Percentiles rank a stretch among this genome's conserved stretches.
These are phyloP conservation scores for Sinocyclocheilus rhinocerous DNA, from an alignment of 2,113 vertebrate genomes.

Conservation along the genomic window DNA sequence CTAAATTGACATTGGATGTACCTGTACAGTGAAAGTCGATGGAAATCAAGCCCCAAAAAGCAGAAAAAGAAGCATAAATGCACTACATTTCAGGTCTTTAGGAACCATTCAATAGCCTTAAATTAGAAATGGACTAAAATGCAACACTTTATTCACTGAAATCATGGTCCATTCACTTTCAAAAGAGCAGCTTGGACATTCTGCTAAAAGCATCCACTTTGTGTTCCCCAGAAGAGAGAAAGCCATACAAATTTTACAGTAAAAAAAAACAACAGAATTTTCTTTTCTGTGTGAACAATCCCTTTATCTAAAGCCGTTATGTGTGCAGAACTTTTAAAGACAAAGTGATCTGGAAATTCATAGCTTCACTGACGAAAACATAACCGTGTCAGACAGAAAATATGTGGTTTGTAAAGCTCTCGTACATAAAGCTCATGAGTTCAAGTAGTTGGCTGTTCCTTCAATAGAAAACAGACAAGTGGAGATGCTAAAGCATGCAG, in stretches of 20 bases:
- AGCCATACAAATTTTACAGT: not conserved
- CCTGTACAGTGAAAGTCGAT: not conserved
- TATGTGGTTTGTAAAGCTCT: slow-evolving; percentile 23
- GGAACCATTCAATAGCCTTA: not conserved
- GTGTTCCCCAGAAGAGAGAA: not conserved
- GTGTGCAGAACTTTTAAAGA: not conserved
- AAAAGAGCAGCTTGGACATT: not conserved
- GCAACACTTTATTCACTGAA: not conserved
- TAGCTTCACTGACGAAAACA: not conserved
- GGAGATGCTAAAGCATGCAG: slow-evolving; percentile 67
- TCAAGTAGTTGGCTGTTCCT: slow-evolving; percentile 30
- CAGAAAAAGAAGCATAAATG: not conserved
- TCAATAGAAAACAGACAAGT: slow-evolving; percentile 60
- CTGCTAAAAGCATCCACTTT: not conserved
- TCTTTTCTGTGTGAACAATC: not conserved
- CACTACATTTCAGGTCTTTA: not conserved
- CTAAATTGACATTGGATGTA: not conserved
- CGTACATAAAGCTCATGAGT: not conserved
- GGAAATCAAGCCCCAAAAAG: not conserved
- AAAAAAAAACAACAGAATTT: not conserved
- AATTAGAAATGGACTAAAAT: not conserved
- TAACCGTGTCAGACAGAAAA: not conserved
- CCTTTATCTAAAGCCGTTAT: not conserved
- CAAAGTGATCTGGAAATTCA: not conserved
- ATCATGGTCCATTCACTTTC: not conserved